Evolutionary conservation across 2,797 vertebrate species (phyloP).

Genomic region (Columba guinea): DNA sequence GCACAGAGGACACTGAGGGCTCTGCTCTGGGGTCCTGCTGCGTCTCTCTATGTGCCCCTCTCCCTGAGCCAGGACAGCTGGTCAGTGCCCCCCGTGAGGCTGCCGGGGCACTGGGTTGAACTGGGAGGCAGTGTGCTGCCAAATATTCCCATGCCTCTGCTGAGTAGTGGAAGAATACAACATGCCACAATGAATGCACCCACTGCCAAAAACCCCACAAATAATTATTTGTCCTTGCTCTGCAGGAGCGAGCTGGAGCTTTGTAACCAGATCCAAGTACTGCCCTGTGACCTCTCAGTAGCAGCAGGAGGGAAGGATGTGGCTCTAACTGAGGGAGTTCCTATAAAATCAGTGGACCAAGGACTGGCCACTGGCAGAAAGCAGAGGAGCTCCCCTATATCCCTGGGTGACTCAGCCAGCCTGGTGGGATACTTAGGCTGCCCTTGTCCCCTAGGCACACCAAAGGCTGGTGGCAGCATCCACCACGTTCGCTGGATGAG

Average conservation of each 20-base stretch:
- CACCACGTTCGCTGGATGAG: rapidly evolving
- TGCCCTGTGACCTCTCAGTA: neutral
- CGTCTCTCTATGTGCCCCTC: neutral
- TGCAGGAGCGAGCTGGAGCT: neutral
- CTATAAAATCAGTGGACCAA: neutral
- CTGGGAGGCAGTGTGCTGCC: neutral
- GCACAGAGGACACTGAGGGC: neutral
- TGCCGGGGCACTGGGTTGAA: neutral
- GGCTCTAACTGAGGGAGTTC: neutral
- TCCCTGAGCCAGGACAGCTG: neutral
- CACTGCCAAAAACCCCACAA: neutral
- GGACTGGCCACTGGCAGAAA: neutral
- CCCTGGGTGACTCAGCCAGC: neutral
- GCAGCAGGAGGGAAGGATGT: neutral
- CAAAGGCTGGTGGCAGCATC: neutral
- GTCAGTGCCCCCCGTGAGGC: neutral
- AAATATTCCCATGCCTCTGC: neutral
- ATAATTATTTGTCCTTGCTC: neutral
- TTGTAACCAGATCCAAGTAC: neutral
- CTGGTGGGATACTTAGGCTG: neutral
- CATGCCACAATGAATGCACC: neutral
- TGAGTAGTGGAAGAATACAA: neutral
- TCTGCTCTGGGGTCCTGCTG: neutral
- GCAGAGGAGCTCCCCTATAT: neutral
- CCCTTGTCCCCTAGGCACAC: neutral